Percentiles rank a stretch among this genome's conserved stretches.
Conservation (phyloP, 2,113 vertebrate species). For the Gobius niger region DNA sequence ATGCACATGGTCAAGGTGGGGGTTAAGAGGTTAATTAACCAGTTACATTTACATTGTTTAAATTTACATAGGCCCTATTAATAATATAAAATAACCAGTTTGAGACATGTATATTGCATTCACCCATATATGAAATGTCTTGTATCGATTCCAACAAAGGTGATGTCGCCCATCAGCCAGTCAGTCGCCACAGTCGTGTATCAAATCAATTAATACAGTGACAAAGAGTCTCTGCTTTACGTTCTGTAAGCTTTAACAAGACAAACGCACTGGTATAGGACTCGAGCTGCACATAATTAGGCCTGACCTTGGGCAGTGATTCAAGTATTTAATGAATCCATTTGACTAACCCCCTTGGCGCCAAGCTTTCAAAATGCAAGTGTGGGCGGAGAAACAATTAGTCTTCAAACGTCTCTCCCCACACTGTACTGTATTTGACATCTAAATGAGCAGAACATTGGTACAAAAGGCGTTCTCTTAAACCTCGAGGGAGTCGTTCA, state of each 20-base stretch:
- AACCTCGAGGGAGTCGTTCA: background rate
- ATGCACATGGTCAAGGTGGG: too few species aligned
- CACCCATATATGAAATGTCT: too few species aligned
- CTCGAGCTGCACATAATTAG: constrained; percentile 31
- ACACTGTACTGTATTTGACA: constrained; percentile 25
- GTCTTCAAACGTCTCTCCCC: constrained; percentile 18
- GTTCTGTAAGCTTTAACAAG: background rate
- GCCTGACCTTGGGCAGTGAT: constrained; percentile 36
- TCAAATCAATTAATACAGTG: too few species aligned
- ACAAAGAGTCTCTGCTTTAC: background rate
- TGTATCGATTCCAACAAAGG: too few species aligned
- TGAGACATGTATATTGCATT: too few species aligned
- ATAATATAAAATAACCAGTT: too few species aligned
- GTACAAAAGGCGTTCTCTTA: background rate
- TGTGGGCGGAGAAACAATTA: constrained; percentile 30
- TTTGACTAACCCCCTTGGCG: constrained; percentile 21
- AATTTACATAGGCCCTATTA: too few species aligned
- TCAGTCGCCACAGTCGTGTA: too few species aligned
- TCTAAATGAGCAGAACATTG: constrained; percentile 3
- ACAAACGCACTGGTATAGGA: constrained; percentile 21
- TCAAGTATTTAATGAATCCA: constrained; percentile 46
- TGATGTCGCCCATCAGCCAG: too few species aligned
- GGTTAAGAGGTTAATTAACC: too few species aligned
- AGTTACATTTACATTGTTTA: too few species aligned
- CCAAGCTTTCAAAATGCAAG: constrained; percentile 22